These are phyloP conservation scores for Dendroctonus ponderosae DNA, from an alignment of 1,140 invertebrate genomes.

Conservation along the genomic window DNA sequence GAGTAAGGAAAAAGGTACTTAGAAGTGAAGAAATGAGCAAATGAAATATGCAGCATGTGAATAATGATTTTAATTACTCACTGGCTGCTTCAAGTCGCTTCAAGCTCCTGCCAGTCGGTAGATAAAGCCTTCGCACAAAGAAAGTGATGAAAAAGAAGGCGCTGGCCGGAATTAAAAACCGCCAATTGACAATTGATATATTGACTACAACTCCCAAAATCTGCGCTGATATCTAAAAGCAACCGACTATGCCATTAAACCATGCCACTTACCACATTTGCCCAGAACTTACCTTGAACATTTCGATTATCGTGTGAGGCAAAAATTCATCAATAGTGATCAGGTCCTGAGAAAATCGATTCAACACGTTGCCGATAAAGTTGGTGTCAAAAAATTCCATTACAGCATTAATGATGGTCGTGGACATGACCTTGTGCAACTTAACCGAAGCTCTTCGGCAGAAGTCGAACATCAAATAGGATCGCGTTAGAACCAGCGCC, in stretches of 20 bases:
- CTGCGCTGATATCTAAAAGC: constrained; percentile 23
- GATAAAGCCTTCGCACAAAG: constrained; percentile 58
- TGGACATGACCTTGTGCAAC: constrained; percentile 39
- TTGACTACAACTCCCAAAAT: constrained; percentile 33
- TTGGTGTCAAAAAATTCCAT: constrained; percentile 45
- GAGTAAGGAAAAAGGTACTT: too few species aligned
- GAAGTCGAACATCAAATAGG: constrained; percentile 32
- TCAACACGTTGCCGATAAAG: constrained; percentile 45
- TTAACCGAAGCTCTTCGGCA: constrained; percentile 37
- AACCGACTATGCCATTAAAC: too few species aligned
- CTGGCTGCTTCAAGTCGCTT: constrained; percentile 65
- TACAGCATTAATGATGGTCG: constrained; percentile 37
- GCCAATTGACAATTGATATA: constrained; percentile 32
- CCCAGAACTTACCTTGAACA: constrained; percentile 34
- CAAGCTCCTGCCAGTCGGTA: constrained; percentile 62
- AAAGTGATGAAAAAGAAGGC: constrained; percentile 57
- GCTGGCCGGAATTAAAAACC: constrained; percentile 49
- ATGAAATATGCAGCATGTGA: too few species aligned
- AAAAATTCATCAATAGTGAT: constrained; percentile 41
- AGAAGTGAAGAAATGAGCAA: too few species aligned
- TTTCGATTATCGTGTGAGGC: constrained; percentile 36
- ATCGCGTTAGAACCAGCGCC: constrained; percentile 15
- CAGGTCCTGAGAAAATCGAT: constrained; percentile 44
- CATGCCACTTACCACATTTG: too few species aligned
- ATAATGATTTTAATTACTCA: constrained; percentile 45